Evolutionary conservation across 2,888 invertebrate species (phyloP), one percentile per base, ranked within the genome.

Genomic region (Clepsis dumicolana): DNA sequence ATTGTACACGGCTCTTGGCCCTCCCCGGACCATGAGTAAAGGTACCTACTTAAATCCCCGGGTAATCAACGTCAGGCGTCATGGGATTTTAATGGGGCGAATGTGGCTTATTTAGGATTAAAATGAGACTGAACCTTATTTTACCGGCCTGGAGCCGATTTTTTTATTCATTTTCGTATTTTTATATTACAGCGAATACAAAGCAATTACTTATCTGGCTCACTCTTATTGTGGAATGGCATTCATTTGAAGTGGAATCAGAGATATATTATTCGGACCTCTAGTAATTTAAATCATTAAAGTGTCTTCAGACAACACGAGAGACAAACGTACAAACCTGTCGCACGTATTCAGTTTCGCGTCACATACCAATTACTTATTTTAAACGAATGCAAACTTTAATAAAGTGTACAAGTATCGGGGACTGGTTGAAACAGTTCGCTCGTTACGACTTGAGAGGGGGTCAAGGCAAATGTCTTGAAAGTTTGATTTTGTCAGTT

Each of bases 401-500:
- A n/a, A n/a, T 59, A 21, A 50, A 59, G 50, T 21, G 27, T 38
- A 32, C 35, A 50, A 64, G 48, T 29, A 64, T 48, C n/a, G 12
- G 21, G 16, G 25, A 52, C 52, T 52, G 25, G 8, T 44, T 29
- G 54, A 32, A 54, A 54, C 54, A 21, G 64, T 32, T 18, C 25
- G 53, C 29, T 50, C 21, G 25, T 29, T 41, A 54, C 53, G 41
- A 41, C 25, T 54, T 10, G 16, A 8, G 14, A 25, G 52, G 18
- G 53, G 27, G 14, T 54, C 29, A 14, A 53, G 21, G 38, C 53
- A 27, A 54, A 41, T 44, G 56, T 21, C 18, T 27, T 29, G 24
- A 56, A 72, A 70, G 59, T 74, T 71, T 27, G 27, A 60, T 61
- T 71, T 73, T 35, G 62, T 60, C 35, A 71, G 73, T 57, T 65